These are phyloP conservation scores for Agrenia bidenticulata DNA, from an alignment of 2,888 invertebrate species.

Conservation along the genomic window DNA sequence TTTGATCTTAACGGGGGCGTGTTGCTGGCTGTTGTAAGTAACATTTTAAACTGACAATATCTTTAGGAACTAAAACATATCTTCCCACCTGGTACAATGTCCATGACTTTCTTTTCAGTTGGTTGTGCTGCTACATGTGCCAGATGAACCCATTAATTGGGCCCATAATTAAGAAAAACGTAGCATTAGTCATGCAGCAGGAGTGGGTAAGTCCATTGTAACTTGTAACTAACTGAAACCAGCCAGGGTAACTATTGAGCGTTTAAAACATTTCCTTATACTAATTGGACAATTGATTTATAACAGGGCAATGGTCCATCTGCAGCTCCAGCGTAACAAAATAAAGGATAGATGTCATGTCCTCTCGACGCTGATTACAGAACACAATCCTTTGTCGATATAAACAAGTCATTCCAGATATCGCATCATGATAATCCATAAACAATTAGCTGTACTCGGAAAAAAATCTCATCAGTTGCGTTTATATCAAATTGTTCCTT, in stretches of 20 bases:
- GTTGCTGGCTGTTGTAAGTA: constrained; percentile 89
- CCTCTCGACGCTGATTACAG: too few species aligned
- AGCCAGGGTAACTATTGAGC: not conserved
- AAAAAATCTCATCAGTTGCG: too few species aligned
- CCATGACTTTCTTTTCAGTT: constrained; percentile 63
- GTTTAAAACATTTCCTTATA: constrained; percentile 5
- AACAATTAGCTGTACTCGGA: too few species aligned
- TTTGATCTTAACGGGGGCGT: constrained; percentile 79
- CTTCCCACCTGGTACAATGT: constrained; percentile 15
- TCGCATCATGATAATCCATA: too few species aligned
- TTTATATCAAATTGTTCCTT: too few species aligned
- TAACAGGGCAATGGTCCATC: constrained; percentile 5
- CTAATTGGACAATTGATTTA: not conserved
- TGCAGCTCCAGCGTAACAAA: not conserved
- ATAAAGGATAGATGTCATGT: too few species aligned
- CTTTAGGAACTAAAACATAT: constrained; percentile 12
- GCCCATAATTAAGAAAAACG: constrained; percentile 70
- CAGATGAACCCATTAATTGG: constrained; percentile 92
- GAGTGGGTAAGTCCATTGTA: constrained; percentile 70
- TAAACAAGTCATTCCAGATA: too few species aligned
- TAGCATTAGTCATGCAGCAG: constrained; percentile 73
- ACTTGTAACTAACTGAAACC: constrained; percentile 18
- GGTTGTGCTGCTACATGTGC: constrained; percentile 88
- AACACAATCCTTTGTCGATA: too few species aligned
- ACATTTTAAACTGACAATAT: constrained; percentile 20